Percentiles rank a stretch among this genome's conserved stretches.
These are phyloP conservation scores for Malacoctenus gilli DNA, from an alignment of 2,797 vertebrate species.

Conservation along the genomic window DNA sequence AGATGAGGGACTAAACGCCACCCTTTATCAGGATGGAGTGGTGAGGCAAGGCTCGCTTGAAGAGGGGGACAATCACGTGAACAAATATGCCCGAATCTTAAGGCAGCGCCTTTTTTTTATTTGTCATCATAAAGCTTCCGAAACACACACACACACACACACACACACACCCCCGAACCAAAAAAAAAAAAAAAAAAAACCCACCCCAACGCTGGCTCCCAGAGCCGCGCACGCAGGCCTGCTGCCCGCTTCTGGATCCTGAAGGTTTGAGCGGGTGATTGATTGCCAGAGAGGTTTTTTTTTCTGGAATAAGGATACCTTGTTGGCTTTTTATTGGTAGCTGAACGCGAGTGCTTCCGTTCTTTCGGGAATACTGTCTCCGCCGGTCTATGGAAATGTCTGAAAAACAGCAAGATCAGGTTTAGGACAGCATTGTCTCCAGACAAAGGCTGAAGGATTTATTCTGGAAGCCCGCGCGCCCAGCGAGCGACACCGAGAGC, in stretches of 20 bases:
- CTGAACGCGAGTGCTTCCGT: constrained; percentile 92
- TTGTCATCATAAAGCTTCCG: constrained; percentile 93
- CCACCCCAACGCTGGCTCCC: constrained; percentile 81
- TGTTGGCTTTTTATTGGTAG: constrained; percentile 98
- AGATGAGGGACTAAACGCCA: constrained; percentile 78
- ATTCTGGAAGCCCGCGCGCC: constrained; percentile 88
- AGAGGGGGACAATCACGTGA: constrained; percentile 96
- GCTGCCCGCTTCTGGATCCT: constrained; percentile 67
- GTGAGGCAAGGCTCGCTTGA: constrained; percentile 85
- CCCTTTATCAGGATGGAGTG: constrained; percentile 83
- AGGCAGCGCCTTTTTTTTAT: constrained; percentile 96
- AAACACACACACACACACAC: constrained; percentile 76
- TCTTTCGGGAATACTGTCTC: constrained; percentile 99
- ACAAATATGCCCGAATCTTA: constrained; percentile 95
- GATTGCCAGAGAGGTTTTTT: constrained; percentile 82
- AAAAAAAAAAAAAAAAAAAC: too few relatives aligned
- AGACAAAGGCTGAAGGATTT: constrained; percentile 99
- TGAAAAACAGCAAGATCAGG: constrained; percentile 97
- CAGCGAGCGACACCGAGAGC: constrained; percentile 88
- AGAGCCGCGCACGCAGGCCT: constrained; percentile 71
- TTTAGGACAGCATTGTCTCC: constrained; percentile 96
- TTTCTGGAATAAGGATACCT: constrained; percentile 82
- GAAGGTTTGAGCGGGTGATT: constrained; percentile 79
- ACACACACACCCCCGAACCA: too few relatives aligned
- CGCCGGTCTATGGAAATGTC: constrained; percentile 94